These are phyloP conservation scores for Fragum sueziense DNA, from an alignment of 2,888 invertebrate species.

Conservation along the genomic window DNA sequence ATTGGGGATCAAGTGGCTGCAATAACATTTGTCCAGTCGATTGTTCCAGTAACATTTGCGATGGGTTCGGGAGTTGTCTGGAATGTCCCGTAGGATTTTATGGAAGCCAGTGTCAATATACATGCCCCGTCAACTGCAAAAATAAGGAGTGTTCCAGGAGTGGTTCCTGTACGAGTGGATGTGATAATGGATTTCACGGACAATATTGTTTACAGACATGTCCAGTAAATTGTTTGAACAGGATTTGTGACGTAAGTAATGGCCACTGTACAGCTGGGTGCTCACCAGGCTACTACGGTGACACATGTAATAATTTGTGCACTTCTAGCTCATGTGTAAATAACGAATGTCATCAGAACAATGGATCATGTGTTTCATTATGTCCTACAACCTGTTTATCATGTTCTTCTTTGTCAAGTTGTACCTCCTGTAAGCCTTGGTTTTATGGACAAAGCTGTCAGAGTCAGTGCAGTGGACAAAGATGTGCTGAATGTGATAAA, in stretches of 20 bases:
- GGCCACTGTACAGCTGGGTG: background rate
- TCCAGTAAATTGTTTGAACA: background rate
- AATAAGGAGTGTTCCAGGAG: background rate
- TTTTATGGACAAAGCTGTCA: background rate
- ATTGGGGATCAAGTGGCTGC: background rate
- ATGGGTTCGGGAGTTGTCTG: background rate
- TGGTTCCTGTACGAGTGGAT: background rate
- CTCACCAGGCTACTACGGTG: background rate
- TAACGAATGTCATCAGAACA: conserved; percentile 1
- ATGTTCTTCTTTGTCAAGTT: background rate
- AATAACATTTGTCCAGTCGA: background rate
- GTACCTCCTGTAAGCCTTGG: background rate
- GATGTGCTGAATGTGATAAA: too few species aligned
- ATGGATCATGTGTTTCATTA: background rate
- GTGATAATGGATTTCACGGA: background rate
- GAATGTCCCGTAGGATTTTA: background rate
- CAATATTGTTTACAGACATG: background rate
- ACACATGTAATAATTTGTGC: background rate
- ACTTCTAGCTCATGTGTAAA: background rate
- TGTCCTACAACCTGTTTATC: background rate
- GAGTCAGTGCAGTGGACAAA: too few species aligned
- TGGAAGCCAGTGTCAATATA: background rate
- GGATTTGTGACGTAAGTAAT: background rate
- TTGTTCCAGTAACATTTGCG: background rate
- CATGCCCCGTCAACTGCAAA: background rate